Evolutionary conservation across 2,888 invertebrate genomes (phyloP).

Genomic region (Endotricha flammealis): DNA sequence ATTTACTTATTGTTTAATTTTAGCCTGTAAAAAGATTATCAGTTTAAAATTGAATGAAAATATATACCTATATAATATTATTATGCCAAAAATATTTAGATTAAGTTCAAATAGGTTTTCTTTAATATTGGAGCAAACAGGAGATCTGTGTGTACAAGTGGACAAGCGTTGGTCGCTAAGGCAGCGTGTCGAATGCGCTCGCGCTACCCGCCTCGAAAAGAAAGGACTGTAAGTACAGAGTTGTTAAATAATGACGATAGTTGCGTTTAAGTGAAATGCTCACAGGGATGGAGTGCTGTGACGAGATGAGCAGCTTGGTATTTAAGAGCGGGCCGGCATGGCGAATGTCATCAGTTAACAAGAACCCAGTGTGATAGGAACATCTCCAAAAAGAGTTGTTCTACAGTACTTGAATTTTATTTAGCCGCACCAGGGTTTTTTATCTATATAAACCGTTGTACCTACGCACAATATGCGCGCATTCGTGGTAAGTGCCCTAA

Average conservation of each 20-base stretch:
- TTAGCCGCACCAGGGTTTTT: slow-evolving; percentile 38
- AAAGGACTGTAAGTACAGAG: slow-evolving; percentile 64
- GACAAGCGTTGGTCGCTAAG: slow-evolving; percentile 54
- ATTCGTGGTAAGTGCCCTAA: slow-evolving; percentile 67
- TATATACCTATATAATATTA: no score
- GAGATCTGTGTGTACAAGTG: no score
- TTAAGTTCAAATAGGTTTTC: no score
- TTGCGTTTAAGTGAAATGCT: slow-evolving; percentile 72
- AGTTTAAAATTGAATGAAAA: no score
- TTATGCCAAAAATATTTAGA: no score
- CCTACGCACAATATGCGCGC: slow-evolving; percentile 67
- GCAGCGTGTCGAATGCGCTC: slow-evolving; percentile 61
- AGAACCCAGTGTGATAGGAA: slow-evolving; percentile 60
- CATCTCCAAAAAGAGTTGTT: slow-evolving; percentile 60
- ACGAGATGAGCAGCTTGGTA: slow-evolving; percentile 74
- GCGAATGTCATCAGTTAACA: slow-evolving; percentile 76
- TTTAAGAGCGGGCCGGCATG: slow-evolving; percentile 72
- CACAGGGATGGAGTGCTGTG: slow-evolving; percentile 74
- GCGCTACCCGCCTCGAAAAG: slow-evolving; percentile 55
- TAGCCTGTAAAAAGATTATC: no score
- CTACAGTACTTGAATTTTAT: slow-evolving; percentile 32
- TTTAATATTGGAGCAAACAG: no score
- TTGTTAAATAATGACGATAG: slow-evolving; percentile 74
- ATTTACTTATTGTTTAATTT: no score
- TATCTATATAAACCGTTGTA: slow-evolving; percentile 29